phyloP scores from a whole-genome alignment of 2,888 invertebrate species.

The Belgica antarctica region DNA sequence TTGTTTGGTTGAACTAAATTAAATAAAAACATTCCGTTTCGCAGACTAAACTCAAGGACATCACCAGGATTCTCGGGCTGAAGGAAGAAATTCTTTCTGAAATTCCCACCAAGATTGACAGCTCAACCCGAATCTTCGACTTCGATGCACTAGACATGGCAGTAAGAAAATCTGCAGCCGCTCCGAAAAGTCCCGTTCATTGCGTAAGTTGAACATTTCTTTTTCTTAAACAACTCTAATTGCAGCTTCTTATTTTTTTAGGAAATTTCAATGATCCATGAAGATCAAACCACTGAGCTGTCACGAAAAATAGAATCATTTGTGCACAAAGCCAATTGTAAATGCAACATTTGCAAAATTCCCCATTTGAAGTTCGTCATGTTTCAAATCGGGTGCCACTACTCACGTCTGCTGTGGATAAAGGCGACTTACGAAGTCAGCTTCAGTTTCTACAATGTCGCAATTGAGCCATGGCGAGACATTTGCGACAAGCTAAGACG shows the following conservation, averaged over 20 bases:
- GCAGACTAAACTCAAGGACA: background rate
- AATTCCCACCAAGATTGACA: background rate
- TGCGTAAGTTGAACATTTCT: background rate
- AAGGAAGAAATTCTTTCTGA: conserved; percentile 2
- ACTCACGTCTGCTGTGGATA: conserved; percentile 9
- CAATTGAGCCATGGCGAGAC: background rate
- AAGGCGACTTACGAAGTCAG: background rate
- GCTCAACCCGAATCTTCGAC: background rate
- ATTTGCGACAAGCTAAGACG: background rate
- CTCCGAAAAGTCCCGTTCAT: background rate
- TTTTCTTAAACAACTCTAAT: background rate
- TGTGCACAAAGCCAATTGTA: background rate
- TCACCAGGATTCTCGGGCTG: background rate
- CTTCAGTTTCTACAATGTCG: background rate
- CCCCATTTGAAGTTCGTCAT: background rate
- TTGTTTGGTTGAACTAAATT: background rate
- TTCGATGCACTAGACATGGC: background rate
- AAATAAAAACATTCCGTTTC: background rate
- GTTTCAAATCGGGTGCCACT: conserved; percentile 34
- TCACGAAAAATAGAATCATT: background rate
- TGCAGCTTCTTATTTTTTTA: background rate
- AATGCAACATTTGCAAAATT: conserved; percentile 7
- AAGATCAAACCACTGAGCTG: background rate
- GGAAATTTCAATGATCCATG: background rate
- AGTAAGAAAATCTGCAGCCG: background rate